Conservation (phyloP, 2,113 vertebrate species). For the Calyptomena viridis region DNA sequence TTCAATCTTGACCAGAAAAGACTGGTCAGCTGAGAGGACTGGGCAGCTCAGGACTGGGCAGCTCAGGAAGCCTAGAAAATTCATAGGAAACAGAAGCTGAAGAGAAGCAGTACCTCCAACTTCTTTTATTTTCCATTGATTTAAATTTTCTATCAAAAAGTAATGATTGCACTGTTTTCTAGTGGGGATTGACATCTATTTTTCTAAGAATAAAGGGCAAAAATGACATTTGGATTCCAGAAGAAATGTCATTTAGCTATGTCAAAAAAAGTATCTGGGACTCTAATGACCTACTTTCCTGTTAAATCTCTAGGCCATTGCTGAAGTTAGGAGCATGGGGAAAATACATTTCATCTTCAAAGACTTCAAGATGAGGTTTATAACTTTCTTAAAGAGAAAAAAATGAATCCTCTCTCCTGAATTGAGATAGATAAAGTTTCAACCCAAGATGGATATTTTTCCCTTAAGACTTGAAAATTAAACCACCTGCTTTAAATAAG, state of each 20-base stretch:
- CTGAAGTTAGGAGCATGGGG: constrained; percentile 35
- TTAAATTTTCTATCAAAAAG: constrained; percentile 19
- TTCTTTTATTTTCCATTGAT: constrained; percentile 21
- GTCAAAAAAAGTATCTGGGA: constrained; percentile 33
- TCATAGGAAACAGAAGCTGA: background rate
- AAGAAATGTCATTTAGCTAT: constrained; percentile 50
- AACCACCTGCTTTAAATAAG: background rate
- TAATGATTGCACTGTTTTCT: constrained; percentile 17
- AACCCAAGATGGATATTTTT: constrained; percentile 17
- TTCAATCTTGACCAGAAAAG: background rate
- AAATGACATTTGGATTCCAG: constrained; percentile 44
- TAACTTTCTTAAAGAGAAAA: constrained; percentile 34
- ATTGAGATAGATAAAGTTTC: constrained; percentile 34
- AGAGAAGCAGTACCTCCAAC: background rate
- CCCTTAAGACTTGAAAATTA: constrained; percentile 43
- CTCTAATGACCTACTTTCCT: constrained; percentile 60
- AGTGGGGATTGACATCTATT: constrained; percentile 26
- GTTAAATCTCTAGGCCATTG: constrained; percentile 54
- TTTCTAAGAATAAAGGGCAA: constrained; percentile 47
- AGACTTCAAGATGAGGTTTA: constrained; percentile 47
- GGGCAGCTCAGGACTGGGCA: background rate
- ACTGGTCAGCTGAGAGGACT: background rate
- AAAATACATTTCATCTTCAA: constrained; percentile 47
- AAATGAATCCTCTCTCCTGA: constrained; percentile 39
- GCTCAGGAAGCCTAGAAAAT: background rate